Base-by-base conservation (phyloP, 2,888 invertebrate species). In the Ennomos quercinarius region DNA sequence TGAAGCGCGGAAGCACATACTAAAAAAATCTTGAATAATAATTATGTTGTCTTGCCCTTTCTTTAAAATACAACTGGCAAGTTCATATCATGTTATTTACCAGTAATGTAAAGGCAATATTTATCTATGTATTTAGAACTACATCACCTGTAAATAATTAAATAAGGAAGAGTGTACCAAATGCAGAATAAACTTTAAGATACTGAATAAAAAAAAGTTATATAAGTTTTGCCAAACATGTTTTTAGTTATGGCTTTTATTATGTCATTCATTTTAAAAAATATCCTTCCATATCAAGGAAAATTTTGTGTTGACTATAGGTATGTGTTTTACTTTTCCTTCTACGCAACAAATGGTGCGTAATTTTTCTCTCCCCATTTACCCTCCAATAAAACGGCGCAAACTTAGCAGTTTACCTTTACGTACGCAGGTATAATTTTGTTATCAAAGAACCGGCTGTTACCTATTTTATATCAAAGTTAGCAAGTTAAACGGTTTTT, bases 401-500 rank as follows among this genome's bases (percentile, higher is more conserved):
- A 62, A 67, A 68, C 63, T 65, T 63, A 64, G 63, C 68, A 66
- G 66, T 68, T 68, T 65, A 60, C 65, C 67, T 65, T 68, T 63
- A 63, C 46, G 38, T 49, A 61, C 59, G 45, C 61, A 60, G 56
- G 63, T 64, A 62, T 64, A 63, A 68, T 73, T 71, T 72, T 56
- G 56, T 71, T 72, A 67, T 68, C 70, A 72, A 65, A 67, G 58
- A 70, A 67, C 67, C 45, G 50, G 38, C 58, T 60, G 72, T 60
- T 69, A 69, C 66, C 68, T 65, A 66, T 64, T 73, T 71, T 64
- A 72, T 71, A 71, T 70, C 43, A 69, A 76, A 77, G 75, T 75
- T 74, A 71, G 73, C 73, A 71, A 70, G 69, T 72, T 72, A 74
- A 80, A 77, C 67, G 67, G 63, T 73, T 74, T 73, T 74, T 69